Conservation (phyloP, 2,113 vertebrate species). For the Grammomys surdaster region DNA sequence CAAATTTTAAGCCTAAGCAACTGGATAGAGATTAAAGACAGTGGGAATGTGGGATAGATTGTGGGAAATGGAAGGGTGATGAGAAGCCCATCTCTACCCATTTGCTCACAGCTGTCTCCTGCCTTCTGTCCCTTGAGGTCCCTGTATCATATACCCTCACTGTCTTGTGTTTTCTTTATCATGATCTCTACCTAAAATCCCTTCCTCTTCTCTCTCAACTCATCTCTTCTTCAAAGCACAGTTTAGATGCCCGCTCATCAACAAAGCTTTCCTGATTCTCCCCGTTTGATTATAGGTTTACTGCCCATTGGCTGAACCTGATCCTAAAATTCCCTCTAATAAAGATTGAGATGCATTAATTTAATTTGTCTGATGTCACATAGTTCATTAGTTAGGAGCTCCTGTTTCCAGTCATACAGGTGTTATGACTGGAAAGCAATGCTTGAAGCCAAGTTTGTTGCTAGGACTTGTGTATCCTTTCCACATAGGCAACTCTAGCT, state of each 20-base stretch:
- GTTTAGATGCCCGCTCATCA: neutral
- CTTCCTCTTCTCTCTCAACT: neutral
- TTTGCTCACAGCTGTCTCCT: neutral
- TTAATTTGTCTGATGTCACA: neutral
- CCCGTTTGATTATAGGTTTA: neutral
- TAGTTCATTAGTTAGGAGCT: neutral
- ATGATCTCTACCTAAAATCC: neutral
- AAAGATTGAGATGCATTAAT: neutral
- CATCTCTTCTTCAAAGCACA: neutral
- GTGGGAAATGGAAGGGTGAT: neutral
- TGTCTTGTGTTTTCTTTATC: neutral
- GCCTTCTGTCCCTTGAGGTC: neutral
- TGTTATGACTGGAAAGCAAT: neutral
- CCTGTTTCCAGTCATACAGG: neutral
- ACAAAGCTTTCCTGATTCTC: neutral
- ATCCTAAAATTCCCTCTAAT: neutral
- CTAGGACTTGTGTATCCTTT: neutral
- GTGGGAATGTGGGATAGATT: neutral
- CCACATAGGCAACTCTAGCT: neutral
- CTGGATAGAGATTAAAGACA: neutral
- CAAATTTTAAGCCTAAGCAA: neutral
- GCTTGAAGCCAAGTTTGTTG: neutral
- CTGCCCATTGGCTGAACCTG: neutral
- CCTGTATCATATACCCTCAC: too few species aligned
- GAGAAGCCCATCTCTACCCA: neutral